Evolutionary conservation across 2,797 vertebrate species (phyloP).

Genomic region (Lacerta viridis): DNA sequence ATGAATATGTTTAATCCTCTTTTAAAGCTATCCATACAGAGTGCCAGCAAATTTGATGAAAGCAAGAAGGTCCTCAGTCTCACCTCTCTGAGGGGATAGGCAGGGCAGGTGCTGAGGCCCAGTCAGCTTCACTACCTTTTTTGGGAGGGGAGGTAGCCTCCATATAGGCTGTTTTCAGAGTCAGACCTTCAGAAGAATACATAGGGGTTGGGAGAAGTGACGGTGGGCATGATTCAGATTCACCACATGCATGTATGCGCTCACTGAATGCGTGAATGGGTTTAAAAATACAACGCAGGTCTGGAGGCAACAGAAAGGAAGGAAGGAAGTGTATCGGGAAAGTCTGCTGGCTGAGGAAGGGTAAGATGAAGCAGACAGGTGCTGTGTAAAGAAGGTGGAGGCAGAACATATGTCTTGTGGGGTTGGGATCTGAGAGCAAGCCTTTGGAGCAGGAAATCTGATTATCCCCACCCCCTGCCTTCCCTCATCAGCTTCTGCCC

Average conservation of each 20-base stretch:
- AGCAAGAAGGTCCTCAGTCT: too few species aligned
- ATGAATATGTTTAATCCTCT: too few species aligned
- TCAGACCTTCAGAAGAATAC: neutral
- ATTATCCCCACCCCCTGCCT: neutral
- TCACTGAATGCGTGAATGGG: neutral
- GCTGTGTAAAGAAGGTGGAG: neutral
- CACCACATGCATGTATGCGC: neutral
- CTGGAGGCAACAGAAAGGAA: neutral
- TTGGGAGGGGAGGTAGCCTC: too few species aligned
- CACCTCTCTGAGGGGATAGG: too few species aligned
- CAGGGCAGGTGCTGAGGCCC: too few species aligned
- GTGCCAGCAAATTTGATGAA: too few species aligned
- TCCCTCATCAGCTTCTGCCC: neutral
- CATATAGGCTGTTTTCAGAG: too few species aligned
- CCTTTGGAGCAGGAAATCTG: neutral
- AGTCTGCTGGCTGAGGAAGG: neutral
- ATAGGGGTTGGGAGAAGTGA: neutral
- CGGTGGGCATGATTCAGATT: neutral
- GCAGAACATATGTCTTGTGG: too few species aligned
- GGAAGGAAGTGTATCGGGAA: neutral
- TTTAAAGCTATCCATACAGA: too few species aligned
- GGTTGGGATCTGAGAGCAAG: neutral
- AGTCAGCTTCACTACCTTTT: too few species aligned
- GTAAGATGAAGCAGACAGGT: neutral
- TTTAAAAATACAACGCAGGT: neutral